Percentiles rank a stretch among this genome's conserved stretches.
Conservation (phyloP, 2,888 invertebrate species). For the Subacronicta megacephala region DNA sequence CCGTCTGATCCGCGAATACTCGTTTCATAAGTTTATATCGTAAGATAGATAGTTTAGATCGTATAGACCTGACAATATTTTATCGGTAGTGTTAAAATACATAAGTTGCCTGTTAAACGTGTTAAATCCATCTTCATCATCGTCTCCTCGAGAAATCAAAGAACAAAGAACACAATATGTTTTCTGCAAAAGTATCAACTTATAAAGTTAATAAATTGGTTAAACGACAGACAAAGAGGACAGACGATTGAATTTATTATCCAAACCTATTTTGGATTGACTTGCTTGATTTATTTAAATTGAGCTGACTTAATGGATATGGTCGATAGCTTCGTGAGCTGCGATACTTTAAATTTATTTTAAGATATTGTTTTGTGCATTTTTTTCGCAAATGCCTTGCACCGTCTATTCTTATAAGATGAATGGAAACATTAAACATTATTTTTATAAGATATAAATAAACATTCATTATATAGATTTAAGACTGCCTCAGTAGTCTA, state of each 20-base stretch:
- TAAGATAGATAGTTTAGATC: no score
- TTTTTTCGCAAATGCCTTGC: not conserved
- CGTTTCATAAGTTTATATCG: no score
- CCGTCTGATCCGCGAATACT: no score
- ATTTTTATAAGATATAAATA: no score
- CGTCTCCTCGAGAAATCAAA: not conserved
- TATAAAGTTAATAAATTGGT: conserved; percentile 34
- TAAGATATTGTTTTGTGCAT: conserved; percentile 3
- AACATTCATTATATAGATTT: no score
- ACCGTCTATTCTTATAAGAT: not conserved
- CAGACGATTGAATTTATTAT: conserved; percentile 47
- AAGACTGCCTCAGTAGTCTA: no score
- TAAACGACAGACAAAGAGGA: conserved; percentile 30
- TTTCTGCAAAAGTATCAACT: conserved; percentile 17
- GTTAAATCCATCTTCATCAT: no score
- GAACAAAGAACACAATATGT: conserved; percentile 13
- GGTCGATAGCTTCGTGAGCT: conserved; percentile 10
- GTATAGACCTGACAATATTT: no score
- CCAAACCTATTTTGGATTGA: conserved; percentile 42
- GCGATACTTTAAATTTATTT: conserved; percentile 31
- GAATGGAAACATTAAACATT: not conserved
- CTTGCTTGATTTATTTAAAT: conserved; percentile 47
- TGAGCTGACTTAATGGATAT: conserved; percentile 36
- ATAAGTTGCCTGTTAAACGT: no score
- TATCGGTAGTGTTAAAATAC: no score